Evolutionary conservation across 2,888 invertebrate genomes (phyloP), one percentile per base, ranked within the genome.

Genomic region (Cheilosia vulpina): DNA sequence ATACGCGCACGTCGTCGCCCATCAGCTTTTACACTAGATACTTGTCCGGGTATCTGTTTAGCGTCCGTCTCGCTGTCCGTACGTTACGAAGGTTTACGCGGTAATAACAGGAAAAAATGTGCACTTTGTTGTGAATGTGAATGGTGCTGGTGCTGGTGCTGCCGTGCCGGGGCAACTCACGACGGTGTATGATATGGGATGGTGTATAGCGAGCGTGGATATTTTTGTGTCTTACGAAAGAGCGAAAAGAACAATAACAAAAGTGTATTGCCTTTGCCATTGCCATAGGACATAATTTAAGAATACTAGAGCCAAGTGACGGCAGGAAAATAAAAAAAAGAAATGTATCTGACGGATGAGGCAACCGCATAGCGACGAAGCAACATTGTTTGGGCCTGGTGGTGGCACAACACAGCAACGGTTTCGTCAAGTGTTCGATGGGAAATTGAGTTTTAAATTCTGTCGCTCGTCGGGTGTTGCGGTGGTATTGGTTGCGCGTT

Each of bases 71-170:
- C 52, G 4, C 11, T 60, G 81, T 85, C 71, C 60, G 76, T 72
- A 77, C 81, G 76, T 60, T 52, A 62, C 76, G 81, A 85, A 85
- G 85, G 85, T 81, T 85, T 81, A 81, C 81, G 85, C 85, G 85
- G 76, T 81, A 85, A 85, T 85, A 85, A 81, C 76, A 72, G 52
- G 21, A 63, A 79, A 57, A 85, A 77, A 76, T 76, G 84, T 84
- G 85, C 81, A 85, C 63, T 81, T 72, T 65, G 21, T 63, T 83
- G 57, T 72, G 79, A 62, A 73, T 68, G 72, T 62, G 68, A 38
- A 38, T 78, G 79, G 78, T 78, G 83, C 53, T 34, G 53, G 53
- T 27, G 31, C 19, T 21, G 21, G 21, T 21, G 21, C 21, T 21
- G 21, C 1, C 2, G 21, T n/a, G n/a, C 17, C 9, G 31, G 31